These are phyloP conservation scores for Belonocnema kinseyi DNA, from an alignment of 1,140 invertebrate genomes.

Conservation along the genomic window DNA sequence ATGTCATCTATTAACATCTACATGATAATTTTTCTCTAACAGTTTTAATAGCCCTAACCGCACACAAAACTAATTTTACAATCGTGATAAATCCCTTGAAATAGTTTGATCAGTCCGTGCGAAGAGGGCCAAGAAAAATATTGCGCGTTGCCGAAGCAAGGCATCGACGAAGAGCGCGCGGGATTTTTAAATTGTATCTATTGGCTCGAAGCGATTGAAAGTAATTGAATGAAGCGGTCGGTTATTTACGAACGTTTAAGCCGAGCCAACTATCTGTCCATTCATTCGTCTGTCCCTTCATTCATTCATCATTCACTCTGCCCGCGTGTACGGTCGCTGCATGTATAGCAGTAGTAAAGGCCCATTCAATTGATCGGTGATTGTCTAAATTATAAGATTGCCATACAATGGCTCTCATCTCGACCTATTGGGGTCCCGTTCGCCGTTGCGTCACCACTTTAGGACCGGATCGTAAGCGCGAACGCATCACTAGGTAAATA, in stretches of 20 bases:
- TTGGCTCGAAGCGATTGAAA: slow-evolving; percentile 76
- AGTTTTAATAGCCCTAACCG: background rate
- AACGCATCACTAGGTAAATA: slow-evolving; percentile 62
- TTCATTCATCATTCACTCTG: slow-evolving; percentile 76
- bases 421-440: slow-evolving; percentile 76
- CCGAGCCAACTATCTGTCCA: slow-evolving; percentile 76
- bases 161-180: slow-evolving; percentile 47
- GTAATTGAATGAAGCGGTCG: slow-evolving; percentile 76
- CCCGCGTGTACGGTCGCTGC: slow-evolving; percentile 70
- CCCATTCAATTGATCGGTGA: slow-evolving; percentile 77
- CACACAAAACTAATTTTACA: background rate
- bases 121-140: background rate
- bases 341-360: slow-evolving; percentile 76
- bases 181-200: slow-evolving; percentile 77
- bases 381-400: slow-evolving; percentile 78
- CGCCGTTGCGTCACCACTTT: slow-evolving; percentile 74
- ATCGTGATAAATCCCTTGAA: background rate
- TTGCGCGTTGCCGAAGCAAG: slow-evolving; percentile 42
- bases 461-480: slow-evolving; percentile 67
- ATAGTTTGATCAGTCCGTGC: background rate
- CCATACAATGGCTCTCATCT: slow-evolving; percentile 77
- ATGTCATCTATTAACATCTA: slow-evolving; percentile 65
- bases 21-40: slow-evolving; percentile 30
- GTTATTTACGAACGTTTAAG: slow-evolving; percentile 77
- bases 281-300: slow-evolving; percentile 77